Percentiles rank a stretch among this genome's conserved stretches.
These are phyloP conservation scores for Heteropelma amictum DNA, from an alignment of 2,888 invertebrate genomes.

Conservation along the genomic window DNA sequence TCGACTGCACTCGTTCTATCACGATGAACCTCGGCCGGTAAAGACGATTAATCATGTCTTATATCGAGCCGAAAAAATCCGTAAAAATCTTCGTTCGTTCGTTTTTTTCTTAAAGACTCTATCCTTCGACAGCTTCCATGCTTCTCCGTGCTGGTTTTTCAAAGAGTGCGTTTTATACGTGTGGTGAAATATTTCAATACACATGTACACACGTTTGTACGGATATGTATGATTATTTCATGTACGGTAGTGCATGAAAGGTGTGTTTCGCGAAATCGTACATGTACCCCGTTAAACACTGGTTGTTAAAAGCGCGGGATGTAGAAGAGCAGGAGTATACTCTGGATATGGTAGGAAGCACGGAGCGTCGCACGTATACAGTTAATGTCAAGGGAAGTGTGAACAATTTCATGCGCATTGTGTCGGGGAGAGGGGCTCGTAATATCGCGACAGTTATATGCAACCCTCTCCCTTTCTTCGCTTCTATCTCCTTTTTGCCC, in stretches of 20 bases:
- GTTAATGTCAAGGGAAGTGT: constrained; percentile 75
- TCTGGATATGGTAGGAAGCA: no score
- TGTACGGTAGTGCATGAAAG: background rate
- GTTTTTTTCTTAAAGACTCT: no score
- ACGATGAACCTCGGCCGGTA: no score
- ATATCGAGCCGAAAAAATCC: no score
- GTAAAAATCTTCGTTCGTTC: no score
- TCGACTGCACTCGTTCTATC: no score
- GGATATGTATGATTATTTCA: background rate
- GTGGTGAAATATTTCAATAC: background rate
- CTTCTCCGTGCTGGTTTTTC: no score
- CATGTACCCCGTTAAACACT: constrained; percentile 19
- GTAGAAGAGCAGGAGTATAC: constrained; percentile 23
- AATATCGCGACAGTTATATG: constrained; percentile 50
- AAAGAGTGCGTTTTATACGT: no score
- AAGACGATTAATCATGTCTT: no score
- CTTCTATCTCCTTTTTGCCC: background rate
- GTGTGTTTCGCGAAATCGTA: constrained; percentile 16
- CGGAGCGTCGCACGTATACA: constrained; percentile 67
- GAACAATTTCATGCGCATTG: constrained; percentile 78
- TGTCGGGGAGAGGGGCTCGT: constrained; percentile 54
- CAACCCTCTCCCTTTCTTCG: constrained; percentile 7
- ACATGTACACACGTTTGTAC: background rate
- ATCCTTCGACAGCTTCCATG: no score
- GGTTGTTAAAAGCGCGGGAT: background rate